Conservation (phyloP, 1,140 invertebrate genomes). For the Drosophila nebulosa region DNA sequence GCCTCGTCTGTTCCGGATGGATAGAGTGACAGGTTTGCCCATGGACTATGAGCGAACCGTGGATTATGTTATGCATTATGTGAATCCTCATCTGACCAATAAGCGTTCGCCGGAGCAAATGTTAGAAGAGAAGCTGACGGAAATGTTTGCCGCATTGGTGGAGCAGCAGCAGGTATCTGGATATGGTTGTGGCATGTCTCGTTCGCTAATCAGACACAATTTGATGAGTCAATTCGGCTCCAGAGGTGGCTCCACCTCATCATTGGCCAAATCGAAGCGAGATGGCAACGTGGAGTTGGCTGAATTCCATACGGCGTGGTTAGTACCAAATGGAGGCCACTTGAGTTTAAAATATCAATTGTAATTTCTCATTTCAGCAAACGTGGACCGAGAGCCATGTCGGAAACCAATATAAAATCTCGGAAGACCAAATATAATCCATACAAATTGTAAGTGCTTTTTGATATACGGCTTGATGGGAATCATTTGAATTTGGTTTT, state of each 20-base stretch:
- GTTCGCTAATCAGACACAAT: not conserved
- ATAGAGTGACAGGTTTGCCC: slow-evolving; percentile 41
- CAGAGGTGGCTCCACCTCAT: not conserved
- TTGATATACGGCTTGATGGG: not conserved
- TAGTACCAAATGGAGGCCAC: not conserved
- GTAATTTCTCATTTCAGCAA: slow-evolving; percentile 21
- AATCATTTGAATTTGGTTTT: not conserved
- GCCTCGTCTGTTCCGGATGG: slow-evolving; percentile 44
- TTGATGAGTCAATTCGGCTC: not conserved
- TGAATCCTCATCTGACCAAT: slow-evolving; percentile 32
- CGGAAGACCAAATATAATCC: slow-evolving; percentile 32
- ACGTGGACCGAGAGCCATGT: slow-evolving; percentile 15
- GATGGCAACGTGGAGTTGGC: slow-evolving; percentile 6
- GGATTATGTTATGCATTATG: slow-evolving; percentile 51
- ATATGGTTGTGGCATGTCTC: not conserved
- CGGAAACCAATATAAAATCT: not conserved
- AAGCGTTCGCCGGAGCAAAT: slow-evolving; percentile 13
- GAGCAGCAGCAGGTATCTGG: not conserved
- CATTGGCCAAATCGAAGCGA: no score
- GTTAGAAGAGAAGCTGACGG: slow-evolving; percentile 27
- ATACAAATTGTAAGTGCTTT: not conserved
- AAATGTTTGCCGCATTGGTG: not conserved
- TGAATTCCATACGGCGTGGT: slow-evolving; percentile 50
- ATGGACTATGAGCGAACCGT: slow-evolving; percentile 58
- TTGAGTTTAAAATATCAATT: not conserved